Percentiles rank a stretch among this genome's conserved stretches.
These are phyloP conservation scores for Lamellibrachia luymesi DNA, from an alignment of 1,140 invertebrate genomes.

Conservation along the genomic window DNA sequence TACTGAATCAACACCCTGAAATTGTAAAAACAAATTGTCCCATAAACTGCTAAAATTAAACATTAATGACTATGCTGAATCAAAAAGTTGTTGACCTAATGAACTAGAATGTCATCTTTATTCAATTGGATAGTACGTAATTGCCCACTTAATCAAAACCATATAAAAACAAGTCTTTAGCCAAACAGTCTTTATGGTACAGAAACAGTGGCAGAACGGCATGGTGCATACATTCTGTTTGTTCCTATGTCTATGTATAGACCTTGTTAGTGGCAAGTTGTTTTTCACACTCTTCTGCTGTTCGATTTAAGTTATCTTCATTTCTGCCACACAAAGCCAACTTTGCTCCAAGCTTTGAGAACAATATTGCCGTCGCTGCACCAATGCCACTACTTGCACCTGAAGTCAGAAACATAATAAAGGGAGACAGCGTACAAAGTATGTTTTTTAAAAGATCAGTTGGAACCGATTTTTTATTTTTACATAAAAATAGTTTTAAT, in stretches of 20 bases:
- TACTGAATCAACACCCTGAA: not conserved
- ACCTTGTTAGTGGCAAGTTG: not conserved
- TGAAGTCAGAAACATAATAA: conserved; percentile 33
- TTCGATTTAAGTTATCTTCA: conserved; percentile 65
- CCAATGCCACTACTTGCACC: conserved; percentile 87
- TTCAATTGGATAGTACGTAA: too few relatives aligned
- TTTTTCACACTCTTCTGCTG: conserved; percentile 65
- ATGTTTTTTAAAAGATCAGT: too few relatives aligned
- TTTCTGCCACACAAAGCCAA: conserved; percentile 77
- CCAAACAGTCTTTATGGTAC: too few relatives aligned
- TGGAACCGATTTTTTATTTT: too few relatives aligned
- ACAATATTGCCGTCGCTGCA: conserved; percentile 72
- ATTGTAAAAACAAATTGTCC: not conserved
- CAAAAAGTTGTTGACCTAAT: not conserved
- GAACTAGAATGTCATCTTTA: not conserved
- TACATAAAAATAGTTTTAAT: too few relatives aligned
- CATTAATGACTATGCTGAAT: not conserved
- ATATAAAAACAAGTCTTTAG: too few relatives aligned
- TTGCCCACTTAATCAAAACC: too few relatives aligned
- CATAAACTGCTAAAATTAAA: not conserved
- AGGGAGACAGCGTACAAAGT: too few relatives aligned
- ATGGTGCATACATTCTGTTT: not conserved
- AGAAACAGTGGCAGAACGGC: too few relatives aligned
- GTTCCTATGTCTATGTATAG: not conserved
- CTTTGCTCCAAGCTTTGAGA: conserved; percentile 71